Conservation (phyloP, 2,888 invertebrate species). For the Drosophila buzzatii region DNA sequence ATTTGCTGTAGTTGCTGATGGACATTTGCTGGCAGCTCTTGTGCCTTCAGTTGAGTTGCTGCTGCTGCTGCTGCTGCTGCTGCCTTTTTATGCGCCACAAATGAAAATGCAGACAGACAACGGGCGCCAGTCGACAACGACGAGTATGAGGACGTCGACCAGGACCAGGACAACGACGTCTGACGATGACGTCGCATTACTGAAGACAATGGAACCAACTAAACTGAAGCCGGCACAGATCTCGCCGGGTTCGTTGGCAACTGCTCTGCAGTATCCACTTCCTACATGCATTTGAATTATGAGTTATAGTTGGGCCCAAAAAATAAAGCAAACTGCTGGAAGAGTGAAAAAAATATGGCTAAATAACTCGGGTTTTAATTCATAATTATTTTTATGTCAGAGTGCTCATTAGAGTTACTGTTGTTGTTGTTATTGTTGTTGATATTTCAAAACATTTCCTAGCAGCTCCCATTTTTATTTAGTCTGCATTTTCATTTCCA, state of each 20-base stretch:
- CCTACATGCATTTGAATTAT: constrained; percentile 77
- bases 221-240: constrained; percentile 68
- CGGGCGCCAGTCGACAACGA: constrained; percentile 70
- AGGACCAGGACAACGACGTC: constrained; percentile 63
- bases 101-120: constrained; percentile 81
- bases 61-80: constrained; percentile 45
- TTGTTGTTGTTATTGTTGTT: constrained; percentile 9
- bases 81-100: constrained; percentile 76
- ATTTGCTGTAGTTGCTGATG: constrained; percentile 71
- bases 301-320: constrained; percentile 47
- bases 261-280: constrained; percentile 51
- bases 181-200: constrained; percentile 78
- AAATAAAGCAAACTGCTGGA: constrained; percentile 24
- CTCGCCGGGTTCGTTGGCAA: constrained; percentile 73
- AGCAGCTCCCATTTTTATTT: constrained; percentile 28
- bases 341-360: constrained; percentile 34
- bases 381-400: constrained; percentile 80
- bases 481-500: constrained; percentile 24
- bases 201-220: constrained; percentile 71
- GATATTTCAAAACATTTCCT: constrained; percentile 34
- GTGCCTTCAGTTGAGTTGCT: constrained; percentile 52
- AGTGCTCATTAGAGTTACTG: constrained; percentile 69
- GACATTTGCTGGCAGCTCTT: constrained; percentile 80
- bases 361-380: constrained; percentile 73
- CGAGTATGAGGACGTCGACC: constrained; percentile 36